Conservation (phyloP, 92 coral and sea anemone species). For the Plumapathes pennacea region DNA sequence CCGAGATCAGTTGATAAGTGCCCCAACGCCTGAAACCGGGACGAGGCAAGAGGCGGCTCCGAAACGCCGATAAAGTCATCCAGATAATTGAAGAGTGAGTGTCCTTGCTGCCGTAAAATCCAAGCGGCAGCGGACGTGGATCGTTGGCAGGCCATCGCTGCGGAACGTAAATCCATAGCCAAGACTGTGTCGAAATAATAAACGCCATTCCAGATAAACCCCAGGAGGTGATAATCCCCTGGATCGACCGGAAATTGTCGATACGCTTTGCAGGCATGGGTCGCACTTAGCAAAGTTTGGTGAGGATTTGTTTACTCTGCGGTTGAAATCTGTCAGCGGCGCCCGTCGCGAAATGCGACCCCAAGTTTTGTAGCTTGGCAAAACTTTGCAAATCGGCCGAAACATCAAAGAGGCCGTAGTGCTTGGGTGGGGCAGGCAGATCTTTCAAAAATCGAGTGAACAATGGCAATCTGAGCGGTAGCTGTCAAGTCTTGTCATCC, state of each 20-base stretch:
- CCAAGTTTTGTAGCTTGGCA: too few species aligned
- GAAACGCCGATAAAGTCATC: slow-evolving; percentile 27
- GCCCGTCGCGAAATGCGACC: too few species aligned
- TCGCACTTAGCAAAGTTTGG: too few species aligned
- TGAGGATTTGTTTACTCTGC: too few species aligned
- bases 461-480: too few species aligned
- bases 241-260: slow-evolving; percentile 36
- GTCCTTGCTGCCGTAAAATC: slow-evolving; percentile 12
- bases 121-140: slow-evolving; percentile 9
- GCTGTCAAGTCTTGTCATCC: too few species aligned
- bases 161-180: slow-evolving; percentile 12
- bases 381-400: too few species aligned
- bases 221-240: slow-evolving; percentile 23
- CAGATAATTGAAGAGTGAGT: slow-evolving; percentile 4
- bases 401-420: too few species aligned
- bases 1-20: neutral
- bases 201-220: slow-evolving; percentile 11
- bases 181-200: slow-evolving; percentile 1
- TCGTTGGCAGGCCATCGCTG: slow-evolving; percentile 22
- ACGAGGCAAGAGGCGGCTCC: neutral
- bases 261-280: too few species aligned
- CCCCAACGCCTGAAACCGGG: neutral
- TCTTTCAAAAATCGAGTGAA: too few species aligned
- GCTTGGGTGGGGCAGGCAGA: too few species aligned
- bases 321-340: too few species aligned